Percentiles rank a stretch among this genome's conserved stretches.
These are phyloP conservation scores for Parus major DNA, from an alignment of 2,113 vertebrate species.

Conservation along the genomic window DNA sequence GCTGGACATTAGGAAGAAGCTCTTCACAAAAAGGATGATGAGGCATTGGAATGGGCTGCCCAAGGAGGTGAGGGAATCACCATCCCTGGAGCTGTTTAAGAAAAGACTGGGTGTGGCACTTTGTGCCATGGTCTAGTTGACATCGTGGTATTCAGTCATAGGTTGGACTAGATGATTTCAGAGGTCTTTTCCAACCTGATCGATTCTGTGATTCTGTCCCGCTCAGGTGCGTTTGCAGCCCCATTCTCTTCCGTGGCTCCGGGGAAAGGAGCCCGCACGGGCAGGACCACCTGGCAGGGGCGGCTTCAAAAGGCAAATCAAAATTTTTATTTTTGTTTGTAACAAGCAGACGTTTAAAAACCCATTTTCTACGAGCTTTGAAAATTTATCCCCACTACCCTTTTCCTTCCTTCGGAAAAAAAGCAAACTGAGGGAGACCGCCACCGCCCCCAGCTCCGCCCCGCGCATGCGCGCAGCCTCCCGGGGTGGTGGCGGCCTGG, in stretches of 20 bases:
- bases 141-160: neutral
- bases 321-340: too few species aligned
- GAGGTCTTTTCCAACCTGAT: neutral
- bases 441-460: neutral
- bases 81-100: neutral
- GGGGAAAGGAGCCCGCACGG: fast-evolving
- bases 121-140: neutral
- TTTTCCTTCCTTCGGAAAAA: fast-evolving
- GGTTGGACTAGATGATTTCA: neutral
- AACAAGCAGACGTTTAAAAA: fast-evolving
- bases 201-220: neutral
- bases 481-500: neutral
- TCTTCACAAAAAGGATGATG: too few species aligned
- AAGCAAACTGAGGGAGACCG: neutral
- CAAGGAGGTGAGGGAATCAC: neutral
- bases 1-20: neutral
- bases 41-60: neutral
- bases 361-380: fast-evolving
- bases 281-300: fast-evolving
- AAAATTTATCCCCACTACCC: fast-evolving
- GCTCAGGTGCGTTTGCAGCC: fast-evolving
- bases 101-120: neutral
- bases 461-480: neutral
- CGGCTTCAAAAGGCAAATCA: neutral
- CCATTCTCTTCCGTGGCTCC: neutral